Conservation (phyloP, 23 tunicate genomes). For the Oikopleura vanhoeffeni region DNA sequence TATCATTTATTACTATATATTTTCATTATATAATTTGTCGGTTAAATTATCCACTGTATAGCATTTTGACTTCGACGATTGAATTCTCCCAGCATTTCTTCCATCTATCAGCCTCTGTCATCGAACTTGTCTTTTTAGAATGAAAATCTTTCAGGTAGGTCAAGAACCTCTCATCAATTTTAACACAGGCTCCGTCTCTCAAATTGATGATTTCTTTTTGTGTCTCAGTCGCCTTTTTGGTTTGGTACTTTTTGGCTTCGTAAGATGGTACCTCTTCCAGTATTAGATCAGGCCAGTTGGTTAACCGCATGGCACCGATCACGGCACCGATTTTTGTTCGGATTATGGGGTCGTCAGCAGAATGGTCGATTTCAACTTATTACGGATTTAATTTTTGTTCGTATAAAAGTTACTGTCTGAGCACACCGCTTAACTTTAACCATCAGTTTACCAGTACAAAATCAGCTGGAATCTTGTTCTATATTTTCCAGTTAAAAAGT, state of each 20-base stretch:
- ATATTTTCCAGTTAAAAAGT: too few species aligned
- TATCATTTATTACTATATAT: too few species aligned
- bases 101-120: not conserved
- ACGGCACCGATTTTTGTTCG: not conserved
- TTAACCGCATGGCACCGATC: not conserved
- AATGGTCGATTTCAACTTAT: not conserved
- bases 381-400: too few species aligned
- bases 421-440: too few species aligned
- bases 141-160: not conserved
- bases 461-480: too few species aligned
- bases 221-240: not conserved
- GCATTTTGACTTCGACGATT: not conserved
- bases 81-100: constrained; percentile 3
- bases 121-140: not conserved
- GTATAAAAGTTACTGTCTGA: too few species aligned
- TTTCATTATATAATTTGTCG: too few species aligned
- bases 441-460: too few species aligned
- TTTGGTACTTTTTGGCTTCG: not conserved
- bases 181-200: not conserved
- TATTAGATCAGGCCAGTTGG: not conserved
- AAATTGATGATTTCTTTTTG: not conserved
- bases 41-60: not conserved
- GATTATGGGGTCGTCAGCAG: not conserved
- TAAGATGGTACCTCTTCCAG: not conserved
- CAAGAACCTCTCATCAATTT: not conserved